Percentiles rank a stretch among this genome's conserved stretches.
Conservation (phyloP, 2,797 vertebrate genomes). For the Epinephelus coioides region DNA sequence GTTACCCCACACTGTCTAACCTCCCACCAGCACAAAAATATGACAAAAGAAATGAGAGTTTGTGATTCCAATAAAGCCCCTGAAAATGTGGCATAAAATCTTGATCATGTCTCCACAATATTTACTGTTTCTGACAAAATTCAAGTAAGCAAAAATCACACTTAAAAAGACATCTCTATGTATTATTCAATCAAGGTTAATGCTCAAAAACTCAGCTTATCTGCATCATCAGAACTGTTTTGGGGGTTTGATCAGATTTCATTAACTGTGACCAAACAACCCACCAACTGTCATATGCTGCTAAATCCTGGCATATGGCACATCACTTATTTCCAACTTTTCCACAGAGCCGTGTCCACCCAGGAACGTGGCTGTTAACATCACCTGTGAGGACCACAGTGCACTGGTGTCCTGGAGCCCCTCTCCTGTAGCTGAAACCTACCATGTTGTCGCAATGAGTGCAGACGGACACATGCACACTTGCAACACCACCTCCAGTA, state of each 20-base stretch:
- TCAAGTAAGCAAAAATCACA: neutral
- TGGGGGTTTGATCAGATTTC: neutral
- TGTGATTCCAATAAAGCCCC: neutral
- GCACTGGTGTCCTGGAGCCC: constrained; percentile 78
- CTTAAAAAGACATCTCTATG: neutral
- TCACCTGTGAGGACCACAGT: constrained; percentile 62
- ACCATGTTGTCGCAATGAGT: constrained; percentile 60
- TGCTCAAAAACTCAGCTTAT: neutral
- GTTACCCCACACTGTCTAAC: no score
- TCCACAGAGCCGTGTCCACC: constrained; percentile 80
- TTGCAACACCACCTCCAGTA: constrained; percentile 64
- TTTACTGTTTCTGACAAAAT: neutral
- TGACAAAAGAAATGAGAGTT: neutral
- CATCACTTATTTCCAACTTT: neutral
- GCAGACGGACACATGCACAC: constrained; percentile 56
- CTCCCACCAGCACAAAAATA: no score
- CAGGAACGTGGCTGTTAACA: constrained; percentile 38
- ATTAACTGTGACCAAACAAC: neutral
- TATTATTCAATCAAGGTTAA: neutral
- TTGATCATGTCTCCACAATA: neutral
- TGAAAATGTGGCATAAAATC: neutral
- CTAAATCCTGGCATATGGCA: neutral
- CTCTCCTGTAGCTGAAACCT: constrained; percentile 76
- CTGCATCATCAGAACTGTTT: neutral
- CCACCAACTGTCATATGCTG: neutral